Percentiles rank a stretch among this genome's conserved stretches.
Conservation (phyloP, 1,140 invertebrate genomes). For the Caligus rogercresseyi region DNA sequence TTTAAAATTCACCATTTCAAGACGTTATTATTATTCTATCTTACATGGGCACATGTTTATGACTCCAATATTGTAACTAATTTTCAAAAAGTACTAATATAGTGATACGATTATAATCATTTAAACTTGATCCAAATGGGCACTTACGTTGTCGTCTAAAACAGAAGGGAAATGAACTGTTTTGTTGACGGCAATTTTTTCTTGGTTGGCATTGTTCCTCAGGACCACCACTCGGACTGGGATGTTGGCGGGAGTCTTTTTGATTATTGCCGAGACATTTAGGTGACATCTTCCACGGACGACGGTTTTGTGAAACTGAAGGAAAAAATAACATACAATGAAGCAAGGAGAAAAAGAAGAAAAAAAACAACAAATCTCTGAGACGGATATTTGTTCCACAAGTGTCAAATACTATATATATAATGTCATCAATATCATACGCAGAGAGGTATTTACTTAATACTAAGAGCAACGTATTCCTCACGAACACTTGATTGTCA, state of each 20-base stretch:
- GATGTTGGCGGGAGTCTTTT: constrained; percentile 55
- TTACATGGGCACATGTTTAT: no score
- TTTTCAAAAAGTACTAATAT: no score
- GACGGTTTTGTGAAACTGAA: constrained; percentile 64
- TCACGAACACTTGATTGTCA: no score
- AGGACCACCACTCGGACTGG: constrained; percentile 3
- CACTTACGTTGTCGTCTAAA: constrained; percentile 18
- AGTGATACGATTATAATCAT: no score
- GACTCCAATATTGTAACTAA: no score
- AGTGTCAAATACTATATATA: no score
- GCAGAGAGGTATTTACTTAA: no score
- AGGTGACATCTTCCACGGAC: constrained; percentile 82
- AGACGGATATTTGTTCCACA: neutral
- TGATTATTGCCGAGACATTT: constrained; percentile 88
- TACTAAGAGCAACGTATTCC: no score
- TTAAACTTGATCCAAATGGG: neutral
- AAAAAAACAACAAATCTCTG: neutral
- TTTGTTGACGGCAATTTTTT: constrained; percentile 11
- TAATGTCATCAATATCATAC: no score
- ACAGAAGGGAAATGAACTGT: constrained; percentile 12
- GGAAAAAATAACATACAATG: neutral
- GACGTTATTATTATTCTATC: no score
- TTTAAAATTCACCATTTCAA: no score
- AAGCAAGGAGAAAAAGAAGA: neutral
- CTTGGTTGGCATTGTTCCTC: neutral